phyloP scores from a whole-genome alignment of 2,797 vertebrate genomes.

The Synanceia verrucosa region DNA sequence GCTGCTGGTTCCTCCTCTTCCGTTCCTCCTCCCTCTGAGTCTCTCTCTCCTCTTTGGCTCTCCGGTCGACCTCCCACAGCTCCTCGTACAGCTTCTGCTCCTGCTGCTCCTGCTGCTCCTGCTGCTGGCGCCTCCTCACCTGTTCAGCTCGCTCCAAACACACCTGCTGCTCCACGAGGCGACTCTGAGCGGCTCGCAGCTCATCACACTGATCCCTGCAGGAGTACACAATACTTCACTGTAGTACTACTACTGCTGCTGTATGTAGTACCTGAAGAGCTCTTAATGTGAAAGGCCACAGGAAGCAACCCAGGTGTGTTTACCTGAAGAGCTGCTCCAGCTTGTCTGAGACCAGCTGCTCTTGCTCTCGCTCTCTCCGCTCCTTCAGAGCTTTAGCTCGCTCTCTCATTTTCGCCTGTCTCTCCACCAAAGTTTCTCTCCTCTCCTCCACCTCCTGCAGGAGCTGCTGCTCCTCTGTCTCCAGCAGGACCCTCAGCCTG shows the following conservation, averaged over 20 bases:
- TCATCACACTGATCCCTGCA: constrained; percentile 84
- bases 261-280: too few species aligned
- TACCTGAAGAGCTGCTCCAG: constrained; percentile 91
- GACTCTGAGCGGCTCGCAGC: constrained; percentile 64
- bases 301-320: background rate
- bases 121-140: constrained; percentile 74
- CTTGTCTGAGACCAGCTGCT: constrained; percentile 84
- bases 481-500: constrained; percentile 87
- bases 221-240: too few species aligned
- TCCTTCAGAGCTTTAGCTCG: constrained; percentile 79
- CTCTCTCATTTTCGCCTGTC: constrained; percentile 82
- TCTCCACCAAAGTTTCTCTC: constrained; percentile 80
- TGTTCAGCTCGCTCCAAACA: constrained; percentile 81
- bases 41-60: constrained; percentile 82
- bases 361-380: constrained; percentile 85
- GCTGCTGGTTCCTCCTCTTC: constrained; percentile 49
- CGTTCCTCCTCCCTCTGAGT: constrained; percentile 32
- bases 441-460: constrained; percentile 80
- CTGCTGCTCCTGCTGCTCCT: constrained; percentile 60
- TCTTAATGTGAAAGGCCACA: background rate
- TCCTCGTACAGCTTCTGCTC: constrained; percentile 82
- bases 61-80: constrained; percentile 85
- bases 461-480: constrained; percentile 84
- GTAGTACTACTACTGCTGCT: too few species aligned
- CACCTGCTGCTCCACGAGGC: constrained; percentile 68